phyloP scores from a whole-genome alignment of 2,113 vertebrate genomes.

The Channa maculata region DNA sequence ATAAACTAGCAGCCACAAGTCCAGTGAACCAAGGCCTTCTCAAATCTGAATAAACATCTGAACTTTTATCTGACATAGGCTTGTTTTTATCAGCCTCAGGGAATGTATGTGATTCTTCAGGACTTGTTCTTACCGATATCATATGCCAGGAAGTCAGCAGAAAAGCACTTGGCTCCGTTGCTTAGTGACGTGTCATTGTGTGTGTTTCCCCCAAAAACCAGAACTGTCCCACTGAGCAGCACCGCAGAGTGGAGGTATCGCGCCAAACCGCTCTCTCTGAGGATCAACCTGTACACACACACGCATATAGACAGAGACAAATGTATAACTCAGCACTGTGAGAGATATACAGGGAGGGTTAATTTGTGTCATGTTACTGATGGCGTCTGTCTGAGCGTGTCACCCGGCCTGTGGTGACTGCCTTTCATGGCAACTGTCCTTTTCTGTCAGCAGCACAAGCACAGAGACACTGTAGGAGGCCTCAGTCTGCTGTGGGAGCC shows the following conservation, averaged over 20 bases:
- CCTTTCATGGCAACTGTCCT: constrained; percentile 66
- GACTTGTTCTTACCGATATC: constrained; percentile 85
- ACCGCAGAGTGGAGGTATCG: constrained; percentile 91
- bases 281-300: constrained; percentile 86
- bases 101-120: not conserved
- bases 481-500: constrained; percentile 19
- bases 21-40: no score
- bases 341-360: constrained; percentile 13
- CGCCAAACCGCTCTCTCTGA: constrained; percentile 88
- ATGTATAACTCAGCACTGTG: not conserved
- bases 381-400: constrained; percentile 41
- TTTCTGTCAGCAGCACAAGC: not conserved
- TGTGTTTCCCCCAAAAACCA: constrained; percentile 94
- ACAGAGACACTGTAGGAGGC: constrained; percentile 41
- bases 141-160: constrained; percentile 92
- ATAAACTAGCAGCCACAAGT: no score
- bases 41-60: no score
- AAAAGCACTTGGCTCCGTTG: constrained; percentile 93
- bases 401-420: constrained; percentile 52
- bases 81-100: no score
- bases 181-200: constrained; percentile 96
- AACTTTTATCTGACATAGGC: no score
- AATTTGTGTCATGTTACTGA: constrained; percentile 42
- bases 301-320: constrained; percentile 38
- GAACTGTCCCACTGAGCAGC: constrained; percentile 88